phyloP scores from a whole-genome alignment of 2,113 vertebrate species.

The Phyllostomus discolor region DNA sequence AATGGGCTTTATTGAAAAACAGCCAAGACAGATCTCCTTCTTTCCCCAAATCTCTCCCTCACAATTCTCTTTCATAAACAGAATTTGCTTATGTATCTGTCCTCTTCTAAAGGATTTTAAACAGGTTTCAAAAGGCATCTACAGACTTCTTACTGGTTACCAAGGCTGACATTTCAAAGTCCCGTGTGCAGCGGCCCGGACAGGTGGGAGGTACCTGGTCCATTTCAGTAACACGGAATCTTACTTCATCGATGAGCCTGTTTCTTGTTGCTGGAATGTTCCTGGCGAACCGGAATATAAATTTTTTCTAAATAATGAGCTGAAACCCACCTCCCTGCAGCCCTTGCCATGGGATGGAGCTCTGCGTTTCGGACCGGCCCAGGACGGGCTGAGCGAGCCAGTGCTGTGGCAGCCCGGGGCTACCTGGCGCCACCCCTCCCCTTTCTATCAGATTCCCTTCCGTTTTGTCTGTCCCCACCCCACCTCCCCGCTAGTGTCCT shows the following conservation, averaged over 20 bases:
- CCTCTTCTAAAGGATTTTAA: background rate
- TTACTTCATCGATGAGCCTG: background rate
- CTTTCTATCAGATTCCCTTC: background rate
- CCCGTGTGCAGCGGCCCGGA: background rate
- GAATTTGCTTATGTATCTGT: background rate
- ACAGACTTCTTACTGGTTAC: background rate
- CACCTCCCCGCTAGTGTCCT: background rate
- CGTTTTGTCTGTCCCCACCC: background rate
- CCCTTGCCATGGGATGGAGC: background rate
- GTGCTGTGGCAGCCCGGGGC: accelerated
- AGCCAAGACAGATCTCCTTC: background rate
- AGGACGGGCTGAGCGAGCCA: too few species aligned
- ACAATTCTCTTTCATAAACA: background rate
- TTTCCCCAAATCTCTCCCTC: background rate
- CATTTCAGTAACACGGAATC: background rate
- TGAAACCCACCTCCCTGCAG: background rate
- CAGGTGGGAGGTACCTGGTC: background rate
- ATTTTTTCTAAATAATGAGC: background rate
- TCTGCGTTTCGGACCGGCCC: background rate
- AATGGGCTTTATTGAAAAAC: background rate
- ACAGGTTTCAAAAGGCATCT: background rate
- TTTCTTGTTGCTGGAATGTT: background rate
- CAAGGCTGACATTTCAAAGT: background rate
- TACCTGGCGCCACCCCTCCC: accelerated
- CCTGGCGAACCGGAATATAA: background rate